Conservation (phyloP, 2,797 vertebrate species). For the Choloepus didactylus region DNA sequence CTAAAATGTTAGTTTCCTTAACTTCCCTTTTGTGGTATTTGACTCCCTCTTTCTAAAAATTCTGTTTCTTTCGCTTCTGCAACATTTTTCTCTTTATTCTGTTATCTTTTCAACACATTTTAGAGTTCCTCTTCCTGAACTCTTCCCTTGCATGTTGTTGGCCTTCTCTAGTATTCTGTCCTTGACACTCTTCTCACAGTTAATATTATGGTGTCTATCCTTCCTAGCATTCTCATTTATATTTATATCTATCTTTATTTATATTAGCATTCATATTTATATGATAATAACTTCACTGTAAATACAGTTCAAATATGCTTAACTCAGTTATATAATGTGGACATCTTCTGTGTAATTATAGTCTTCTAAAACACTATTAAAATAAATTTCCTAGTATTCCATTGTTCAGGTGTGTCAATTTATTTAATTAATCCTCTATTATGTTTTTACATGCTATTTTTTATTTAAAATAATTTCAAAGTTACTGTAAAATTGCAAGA, state of each 20-base stretch:
- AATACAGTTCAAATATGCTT: not conserved
- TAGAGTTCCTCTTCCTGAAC: not conserved
- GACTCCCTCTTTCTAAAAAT: not conserved
- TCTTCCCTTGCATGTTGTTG: not conserved
- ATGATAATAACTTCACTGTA: not conserved
- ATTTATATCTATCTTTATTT: not conserved
- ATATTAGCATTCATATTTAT: not conserved
- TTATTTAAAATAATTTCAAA: not conserved
- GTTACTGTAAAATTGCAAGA: not conserved
- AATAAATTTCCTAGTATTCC: not conserved
- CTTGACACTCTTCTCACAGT: not conserved
- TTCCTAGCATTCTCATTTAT: not conserved
- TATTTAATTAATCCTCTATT: not conserved
- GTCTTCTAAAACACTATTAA: not conserved
- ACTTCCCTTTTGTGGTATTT: slow-evolving; percentile 40
- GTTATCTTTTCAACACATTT: not conserved
- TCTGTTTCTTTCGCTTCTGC: not conserved
- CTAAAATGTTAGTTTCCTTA: slow-evolving; percentile 14
- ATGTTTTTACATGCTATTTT: not conserved
- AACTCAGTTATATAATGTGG: not conserved
- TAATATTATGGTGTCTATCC: not conserved
- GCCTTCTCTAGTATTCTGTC: not conserved
- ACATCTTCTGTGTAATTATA: not conserved
- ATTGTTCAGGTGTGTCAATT: not conserved
- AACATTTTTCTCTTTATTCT: not conserved